Percentiles rank a stretch among this genome's conserved stretches.
phyloP scores from a whole-genome alignment of 2,888 invertebrate genomes.

The Ectobius pallidus region DNA sequence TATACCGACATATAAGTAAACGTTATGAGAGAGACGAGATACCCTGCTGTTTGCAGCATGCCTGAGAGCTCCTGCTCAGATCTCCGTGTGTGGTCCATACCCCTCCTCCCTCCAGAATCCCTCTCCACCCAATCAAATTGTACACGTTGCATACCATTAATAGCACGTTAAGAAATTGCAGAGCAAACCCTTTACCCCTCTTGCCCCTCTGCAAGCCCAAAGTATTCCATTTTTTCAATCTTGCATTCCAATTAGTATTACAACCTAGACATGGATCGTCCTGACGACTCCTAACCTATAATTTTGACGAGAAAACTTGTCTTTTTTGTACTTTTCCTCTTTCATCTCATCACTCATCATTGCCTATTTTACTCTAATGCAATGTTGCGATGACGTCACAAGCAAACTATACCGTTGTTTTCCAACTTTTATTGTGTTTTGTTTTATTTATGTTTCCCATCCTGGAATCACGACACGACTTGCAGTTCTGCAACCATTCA shows the following conservation, averaged over 20 bases:
- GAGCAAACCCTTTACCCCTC: constrained; percentile 35
- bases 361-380: constrained; percentile 8
- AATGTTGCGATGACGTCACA: too few relatives aligned
- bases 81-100: constrained; percentile 30
- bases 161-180: constrained; percentile 41
- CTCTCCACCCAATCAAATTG: constrained; percentile 30
- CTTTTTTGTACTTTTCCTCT: not conserved
- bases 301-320: constrained; percentile 30
- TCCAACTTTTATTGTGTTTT: too few relatives aligned
- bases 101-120: not conserved
- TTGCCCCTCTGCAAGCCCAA: not conserved
- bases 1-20: not conserved
- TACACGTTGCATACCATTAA: constrained; percentile 40
- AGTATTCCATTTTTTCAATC: not conserved
- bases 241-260: constrained; percentile 17
- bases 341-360: constrained; percentile 28
- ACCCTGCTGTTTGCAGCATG: not conserved
- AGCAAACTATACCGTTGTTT: too few relatives aligned
- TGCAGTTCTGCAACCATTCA: too few relatives aligned
- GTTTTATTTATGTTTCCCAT: too few relatives aligned
- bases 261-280: constrained; percentile 9
- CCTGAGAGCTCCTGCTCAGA: not conserved
- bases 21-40: too few relatives aligned
- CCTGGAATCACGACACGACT: too few relatives aligned
- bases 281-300: constrained; percentile 19